Base-by-base conservation (phyloP, 2,797 vertebrate genomes). In the Sebastolobus alascanus region DNA sequence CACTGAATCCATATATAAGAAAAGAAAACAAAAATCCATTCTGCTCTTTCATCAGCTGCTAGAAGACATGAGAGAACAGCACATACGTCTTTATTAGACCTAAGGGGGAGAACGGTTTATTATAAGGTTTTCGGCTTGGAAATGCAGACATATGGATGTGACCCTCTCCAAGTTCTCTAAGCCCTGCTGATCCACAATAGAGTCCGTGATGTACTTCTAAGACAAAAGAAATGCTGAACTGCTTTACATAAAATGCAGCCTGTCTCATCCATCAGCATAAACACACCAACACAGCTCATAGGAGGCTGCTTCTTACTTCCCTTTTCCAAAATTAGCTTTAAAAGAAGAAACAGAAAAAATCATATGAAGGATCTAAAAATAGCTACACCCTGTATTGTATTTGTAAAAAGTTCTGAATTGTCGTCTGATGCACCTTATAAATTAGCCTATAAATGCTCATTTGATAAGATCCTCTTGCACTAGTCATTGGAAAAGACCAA, bases 51-150 rank as follows among this genome's bases (percentile, higher is more conserved):
- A 65, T 73, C 61, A 71, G 64, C 73, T 80, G 43, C 80, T 56
- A 27, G 61, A 68, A 68, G 72, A 72, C 61, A 40, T 46, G 9
- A 67, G 76, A 84, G 76, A 71, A 79, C 69, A 73, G 76, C 72
- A 75, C 70, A 80, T 79, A 55, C 18, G 68, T 88, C 82, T 84
- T 81, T 84, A 86, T 92, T 85, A 87, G 74, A 84, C 52, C 61
- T n/a, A 12, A 65, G 60, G 66, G 63, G 43, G 37, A 5, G n/a
- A 46, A 43, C 1, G 18, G 25, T 43, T n/a, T 31, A 71, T 59
- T 31, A 29, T 3, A 9, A 6, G 25, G 43, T 65, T 58, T 72
- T 50, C 2, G 11, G 16, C 9, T 78, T 59, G 37, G 67, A 70
- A 73, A 64, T 33, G 20, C 13, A 75, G 29, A 69, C n/a, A 2